Percentiles rank a stretch among this genome's conserved stretches.
Conservation (phyloP, 2,888 invertebrate genomes). For the Pseudococcus viburni region DNA sequence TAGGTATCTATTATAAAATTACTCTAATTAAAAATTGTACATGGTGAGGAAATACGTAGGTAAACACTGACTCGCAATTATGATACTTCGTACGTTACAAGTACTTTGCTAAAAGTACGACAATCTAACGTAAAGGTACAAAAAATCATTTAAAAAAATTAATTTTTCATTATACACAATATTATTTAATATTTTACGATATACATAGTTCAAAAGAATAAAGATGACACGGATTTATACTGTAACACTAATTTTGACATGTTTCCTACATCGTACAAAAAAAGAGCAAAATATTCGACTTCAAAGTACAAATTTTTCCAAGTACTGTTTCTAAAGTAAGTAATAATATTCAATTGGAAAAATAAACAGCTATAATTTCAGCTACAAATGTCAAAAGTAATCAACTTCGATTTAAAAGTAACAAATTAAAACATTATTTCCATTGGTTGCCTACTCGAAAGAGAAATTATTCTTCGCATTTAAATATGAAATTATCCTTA, state of each 20-base stretch:
- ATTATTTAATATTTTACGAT: not conserved
- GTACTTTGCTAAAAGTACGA: not conserved
- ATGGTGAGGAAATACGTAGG: constrained; percentile 1
- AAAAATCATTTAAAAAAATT: not conserved
- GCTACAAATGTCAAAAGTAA: not conserved
- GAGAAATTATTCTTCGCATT: too few relatives aligned
- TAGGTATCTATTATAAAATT: not conserved
- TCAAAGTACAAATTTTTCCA: not conserved
- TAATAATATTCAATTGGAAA: not conserved
- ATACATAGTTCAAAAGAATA: not conserved
- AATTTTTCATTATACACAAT: not conserved
- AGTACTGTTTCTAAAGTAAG: not conserved
- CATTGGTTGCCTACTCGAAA: too few relatives aligned
- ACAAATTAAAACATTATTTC: not conserved
- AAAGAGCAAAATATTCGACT: constrained; percentile 7
- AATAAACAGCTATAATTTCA: not conserved
- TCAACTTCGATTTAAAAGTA: not conserved
- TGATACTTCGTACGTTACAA: constrained; percentile 9
- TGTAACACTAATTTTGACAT: not conserved
- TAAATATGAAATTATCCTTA: too few relatives aligned
- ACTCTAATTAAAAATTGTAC: constrained; percentile 6
- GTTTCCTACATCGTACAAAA: not conserved
- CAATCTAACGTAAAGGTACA: not conserved
- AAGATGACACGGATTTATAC: not conserved
- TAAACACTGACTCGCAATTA: not conserved